phyloP scores from a whole-genome alignment of 2,888 invertebrate species.

The Drosophila atripex region DNA sequence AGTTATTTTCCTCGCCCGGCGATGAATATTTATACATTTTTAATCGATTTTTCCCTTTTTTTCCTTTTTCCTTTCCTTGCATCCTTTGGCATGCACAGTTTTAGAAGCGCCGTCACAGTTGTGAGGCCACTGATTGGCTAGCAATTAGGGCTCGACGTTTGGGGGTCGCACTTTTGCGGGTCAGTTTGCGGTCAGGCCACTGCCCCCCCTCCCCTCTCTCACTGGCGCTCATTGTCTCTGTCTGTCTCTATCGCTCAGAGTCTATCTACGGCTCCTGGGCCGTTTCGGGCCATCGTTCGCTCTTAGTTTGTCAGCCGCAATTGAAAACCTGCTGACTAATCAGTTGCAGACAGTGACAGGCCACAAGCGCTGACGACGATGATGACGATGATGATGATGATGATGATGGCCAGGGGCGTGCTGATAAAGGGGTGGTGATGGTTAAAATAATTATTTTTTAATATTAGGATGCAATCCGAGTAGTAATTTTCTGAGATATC shows the following conservation, averaged over 20 bases:
- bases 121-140: slow-evolving; percentile 3
- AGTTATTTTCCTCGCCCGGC: slow-evolving; percentile 68
- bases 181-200: slow-evolving; percentile 21
- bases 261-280: slow-evolving; percentile 2
- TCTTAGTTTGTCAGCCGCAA: slow-evolving; percentile 16
- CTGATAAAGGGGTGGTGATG: background rate
- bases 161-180: slow-evolving; percentile 22
- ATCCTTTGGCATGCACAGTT: slow-evolving; percentile 3
- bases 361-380: slow-evolving; percentile 26
- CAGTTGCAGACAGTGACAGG: slow-evolving; percentile 56
- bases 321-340: slow-evolving; percentile 69
- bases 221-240: background rate
- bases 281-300: slow-evolving; percentile 16
- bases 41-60: slow-evolving; percentile 69
- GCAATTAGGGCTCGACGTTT: slow-evolving; percentile 18
- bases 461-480: no score
- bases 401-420: slow-evolving; percentile 16
- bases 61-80: slow-evolving; percentile 7
- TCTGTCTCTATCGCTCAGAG: background rate
- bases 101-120: background rate
- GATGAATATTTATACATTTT: slow-evolving; percentile 74
- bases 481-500: no score
- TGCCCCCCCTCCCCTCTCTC: background rate
- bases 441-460: background rate
- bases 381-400: slow-evolving; percentile 35